These are phyloP conservation scores for Pluvialis apricaria DNA, from an alignment of 2,113 vertebrate genomes.

Conservation along the genomic window DNA sequence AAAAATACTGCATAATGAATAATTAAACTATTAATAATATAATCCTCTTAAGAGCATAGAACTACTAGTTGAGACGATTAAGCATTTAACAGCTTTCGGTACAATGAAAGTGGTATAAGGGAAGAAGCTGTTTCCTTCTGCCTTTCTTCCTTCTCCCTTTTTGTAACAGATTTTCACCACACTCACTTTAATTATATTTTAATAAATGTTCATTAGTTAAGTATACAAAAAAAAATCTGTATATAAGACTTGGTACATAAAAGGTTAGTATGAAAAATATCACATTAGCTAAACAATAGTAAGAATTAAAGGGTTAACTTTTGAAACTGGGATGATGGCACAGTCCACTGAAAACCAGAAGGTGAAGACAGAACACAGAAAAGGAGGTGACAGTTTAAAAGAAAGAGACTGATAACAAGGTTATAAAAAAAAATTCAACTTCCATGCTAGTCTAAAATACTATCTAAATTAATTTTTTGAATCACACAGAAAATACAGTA, in stretches of 20 bases:
- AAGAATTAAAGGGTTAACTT: neutral
- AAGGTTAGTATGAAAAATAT: conserved; percentile 15
- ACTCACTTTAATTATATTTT: conserved; percentile 61
- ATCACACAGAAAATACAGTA: neutral
- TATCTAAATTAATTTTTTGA: conserved; percentile 26
- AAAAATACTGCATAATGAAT: conserved; percentile 66
- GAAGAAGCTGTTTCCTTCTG: conserved; percentile 4
- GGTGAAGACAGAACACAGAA: neutral
- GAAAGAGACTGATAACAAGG: neutral
- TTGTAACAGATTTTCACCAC: conserved; percentile 39
- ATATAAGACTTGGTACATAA: conserved; percentile 8
- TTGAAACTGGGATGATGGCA: neutral
- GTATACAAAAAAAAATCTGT: neutral
- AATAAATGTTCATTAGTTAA: conserved; percentile 39
- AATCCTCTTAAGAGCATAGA: conserved; percentile 74
- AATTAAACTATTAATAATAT: conserved; percentile 73
- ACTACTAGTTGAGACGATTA: conserved; percentile 64
- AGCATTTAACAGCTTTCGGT: conserved; percentile 51
- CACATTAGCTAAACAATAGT: neutral
- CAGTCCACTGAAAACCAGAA: neutral
- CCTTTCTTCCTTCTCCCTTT: neutral
- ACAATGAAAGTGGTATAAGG: conserved; percentile 43
- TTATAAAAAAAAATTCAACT: neutral
- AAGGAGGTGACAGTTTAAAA: neutral
- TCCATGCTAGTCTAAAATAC: conserved; percentile 12